phyloP scores from a whole-genome alignment of 2,113 vertebrate genomes.

The Rhineura floridana region DNA sequence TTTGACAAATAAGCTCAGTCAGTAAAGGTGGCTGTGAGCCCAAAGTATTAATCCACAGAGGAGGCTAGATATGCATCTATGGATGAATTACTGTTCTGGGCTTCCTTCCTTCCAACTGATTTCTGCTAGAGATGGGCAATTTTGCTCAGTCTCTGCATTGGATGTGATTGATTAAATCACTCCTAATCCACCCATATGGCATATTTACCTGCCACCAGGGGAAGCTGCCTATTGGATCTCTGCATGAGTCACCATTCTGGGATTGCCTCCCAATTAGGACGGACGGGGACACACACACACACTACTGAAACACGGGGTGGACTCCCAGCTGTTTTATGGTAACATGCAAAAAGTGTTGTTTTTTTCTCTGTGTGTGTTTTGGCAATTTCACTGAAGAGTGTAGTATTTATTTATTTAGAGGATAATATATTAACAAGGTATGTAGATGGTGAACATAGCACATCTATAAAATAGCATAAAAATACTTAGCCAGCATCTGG shows the following conservation, averaged over 20 bases:
- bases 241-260: no score
- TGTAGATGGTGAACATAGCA: no score
- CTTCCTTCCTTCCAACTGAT: background rate
- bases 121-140: no score
- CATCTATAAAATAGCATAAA: no score
- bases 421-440: no score
- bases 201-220: background rate
- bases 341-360: background rate
- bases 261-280: background rate
- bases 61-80: background rate
- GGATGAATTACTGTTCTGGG: background rate
- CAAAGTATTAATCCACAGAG: background rate
- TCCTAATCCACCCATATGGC: background rate
- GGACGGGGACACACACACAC: background rate
- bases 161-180: background rate
- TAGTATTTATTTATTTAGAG: background rate
- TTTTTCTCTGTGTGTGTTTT: background rate
- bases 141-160: background rate
- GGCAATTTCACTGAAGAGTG: slow-evolving; percentile 6
- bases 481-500: no score
- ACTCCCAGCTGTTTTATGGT: background rate
- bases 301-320: background rate
- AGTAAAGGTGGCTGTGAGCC: background rate
- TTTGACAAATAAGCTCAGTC: background rate
- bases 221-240: background rate